phyloP scores from a whole-genome alignment of 2,113 vertebrate genomes.

The Smithornis capensis region DNA sequence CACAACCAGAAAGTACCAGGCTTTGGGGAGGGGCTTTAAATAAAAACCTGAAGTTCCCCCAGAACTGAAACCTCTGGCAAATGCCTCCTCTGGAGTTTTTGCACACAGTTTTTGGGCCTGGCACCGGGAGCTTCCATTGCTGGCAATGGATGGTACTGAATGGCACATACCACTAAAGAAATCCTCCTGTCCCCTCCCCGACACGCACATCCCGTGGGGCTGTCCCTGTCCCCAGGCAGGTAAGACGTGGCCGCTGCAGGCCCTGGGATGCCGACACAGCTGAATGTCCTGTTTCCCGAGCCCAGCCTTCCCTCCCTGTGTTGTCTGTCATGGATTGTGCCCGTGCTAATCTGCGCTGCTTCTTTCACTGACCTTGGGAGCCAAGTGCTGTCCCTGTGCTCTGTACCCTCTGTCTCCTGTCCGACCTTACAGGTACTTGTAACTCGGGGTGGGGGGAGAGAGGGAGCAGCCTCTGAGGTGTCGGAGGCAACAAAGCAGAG shows the following conservation, averaged over 20 bases:
- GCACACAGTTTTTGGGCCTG: background rate
- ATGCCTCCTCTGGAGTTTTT: background rate
- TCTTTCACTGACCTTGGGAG: conserved; percentile 5
- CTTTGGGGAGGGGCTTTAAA: background rate
- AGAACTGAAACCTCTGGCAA: background rate
- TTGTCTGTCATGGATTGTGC: background rate
- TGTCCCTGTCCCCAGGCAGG: background rate
- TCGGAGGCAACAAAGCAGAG: background rate
- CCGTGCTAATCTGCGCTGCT: background rate
- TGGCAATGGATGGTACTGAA: conserved; percentile 12
- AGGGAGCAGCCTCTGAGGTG: background rate
- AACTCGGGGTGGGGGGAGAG: background rate
- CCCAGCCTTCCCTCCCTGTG: background rate
- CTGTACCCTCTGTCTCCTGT: background rate
- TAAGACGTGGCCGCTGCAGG: background rate
- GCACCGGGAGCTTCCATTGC: conserved; percentile 16
- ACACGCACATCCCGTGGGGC: background rate
- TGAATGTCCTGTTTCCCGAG: conserved; percentile 10
- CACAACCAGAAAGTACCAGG: background rate
- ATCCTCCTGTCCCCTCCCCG: background rate
- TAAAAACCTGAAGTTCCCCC: background rate
- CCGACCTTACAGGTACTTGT: background rate
- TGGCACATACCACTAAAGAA: background rate
- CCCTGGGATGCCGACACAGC: background rate
- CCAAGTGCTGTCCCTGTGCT: conserved; percentile 5